Evolutionary conservation across 2,797 vertebrate species (phyloP).

Genomic region (Acanthurus tractus): DNA sequence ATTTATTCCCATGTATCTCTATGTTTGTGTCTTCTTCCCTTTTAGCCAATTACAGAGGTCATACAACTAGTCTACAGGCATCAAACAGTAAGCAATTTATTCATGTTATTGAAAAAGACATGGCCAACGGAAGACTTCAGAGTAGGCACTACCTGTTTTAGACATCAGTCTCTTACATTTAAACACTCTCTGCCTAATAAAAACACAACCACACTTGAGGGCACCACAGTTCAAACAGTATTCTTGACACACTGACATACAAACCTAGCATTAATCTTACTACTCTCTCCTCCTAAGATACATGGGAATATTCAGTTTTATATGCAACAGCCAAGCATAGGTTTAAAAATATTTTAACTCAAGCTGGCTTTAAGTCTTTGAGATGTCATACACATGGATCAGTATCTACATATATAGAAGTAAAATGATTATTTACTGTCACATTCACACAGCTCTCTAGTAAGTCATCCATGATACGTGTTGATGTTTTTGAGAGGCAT

Average conservation of each 20-base stretch:
- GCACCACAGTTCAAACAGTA: neutral
- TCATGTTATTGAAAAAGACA: too few species aligned
- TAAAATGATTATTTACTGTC: neutral
- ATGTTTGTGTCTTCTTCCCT: too few species aligned
- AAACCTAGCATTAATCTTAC: neutral
- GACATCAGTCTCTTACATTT: too few species aligned
- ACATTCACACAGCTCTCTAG: neutral
- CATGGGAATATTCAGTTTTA: neutral
- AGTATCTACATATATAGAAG: neutral
- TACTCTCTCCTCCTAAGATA: neutral
- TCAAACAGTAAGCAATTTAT: too few species aligned
- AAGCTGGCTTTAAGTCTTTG: neutral
- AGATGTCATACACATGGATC: neutral
- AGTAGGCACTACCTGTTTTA: too few species aligned
- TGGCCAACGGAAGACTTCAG: too few species aligned
- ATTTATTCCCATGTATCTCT: too few species aligned
- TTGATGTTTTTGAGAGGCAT: constrained; percentile 5
- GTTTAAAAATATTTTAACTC: neutral
- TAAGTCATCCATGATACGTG: constrained; percentile 11
- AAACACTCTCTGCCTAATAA: too few species aligned
- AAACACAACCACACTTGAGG: too few species aligned
- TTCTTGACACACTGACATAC: constrained; percentile 7
- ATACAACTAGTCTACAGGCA: too few species aligned
- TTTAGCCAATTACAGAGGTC: too few species aligned
- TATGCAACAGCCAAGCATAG: neutral